Evolutionary conservation across 2,888 invertebrate genomes (phyloP).

Genomic region (Melikaiella ostensackeni): DNA sequence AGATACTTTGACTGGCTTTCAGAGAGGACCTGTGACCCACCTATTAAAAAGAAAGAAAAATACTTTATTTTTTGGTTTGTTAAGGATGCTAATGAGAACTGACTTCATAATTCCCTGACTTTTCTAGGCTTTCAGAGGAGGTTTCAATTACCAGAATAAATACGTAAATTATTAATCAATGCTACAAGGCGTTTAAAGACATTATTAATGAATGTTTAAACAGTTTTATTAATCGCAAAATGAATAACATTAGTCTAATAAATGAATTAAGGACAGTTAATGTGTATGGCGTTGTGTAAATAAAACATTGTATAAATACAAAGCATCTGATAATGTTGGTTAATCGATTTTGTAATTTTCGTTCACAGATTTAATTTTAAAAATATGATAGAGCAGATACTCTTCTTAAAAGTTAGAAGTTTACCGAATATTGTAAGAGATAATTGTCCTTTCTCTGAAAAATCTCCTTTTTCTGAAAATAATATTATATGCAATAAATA

Average conservation of each 20-base stretch:
- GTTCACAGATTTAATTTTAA: not conserved
- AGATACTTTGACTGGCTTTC: conserved; percentile 91
- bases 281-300: not conserved
- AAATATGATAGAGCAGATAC: not conserved
- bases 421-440: not conserved
- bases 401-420: not conserved
- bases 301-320: too few species aligned
- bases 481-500: not conserved
- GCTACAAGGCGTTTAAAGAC: not conserved
- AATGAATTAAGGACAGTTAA: not conserved
- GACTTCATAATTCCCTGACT: not conserved
- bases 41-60: conserved; percentile 74
- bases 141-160: not conserved
- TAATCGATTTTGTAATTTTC: not conserved
- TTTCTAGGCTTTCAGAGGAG: not conserved
- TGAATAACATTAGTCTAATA: not conserved
- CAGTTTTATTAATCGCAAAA: not conserved
- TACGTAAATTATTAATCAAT: not conserved
- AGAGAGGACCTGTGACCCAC: conserved; percentile 88
- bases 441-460: conserved; percentile 1
- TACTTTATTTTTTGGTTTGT: not conserved
- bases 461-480: conserved; percentile 3
- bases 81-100: not conserved
- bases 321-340: not conserved
- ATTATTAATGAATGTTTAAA: not conserved